Evolutionary conservation across 2,888 invertebrate genomes (phyloP).

Genomic region (Prenolepis imparis): DNA sequence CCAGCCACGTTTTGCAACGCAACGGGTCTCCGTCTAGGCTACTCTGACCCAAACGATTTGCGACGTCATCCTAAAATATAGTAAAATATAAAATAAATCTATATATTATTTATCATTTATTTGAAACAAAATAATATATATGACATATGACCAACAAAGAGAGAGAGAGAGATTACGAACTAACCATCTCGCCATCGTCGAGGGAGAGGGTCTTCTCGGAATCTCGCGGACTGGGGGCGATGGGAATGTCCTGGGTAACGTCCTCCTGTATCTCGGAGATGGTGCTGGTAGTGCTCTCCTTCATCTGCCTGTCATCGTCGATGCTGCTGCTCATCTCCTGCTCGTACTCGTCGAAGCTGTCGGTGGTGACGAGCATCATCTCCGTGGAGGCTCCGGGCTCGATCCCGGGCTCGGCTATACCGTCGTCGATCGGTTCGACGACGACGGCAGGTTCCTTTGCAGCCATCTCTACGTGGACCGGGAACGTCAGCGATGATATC

Average conservation of each 20-base stretch:
- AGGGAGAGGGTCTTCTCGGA: constrained; percentile 68
- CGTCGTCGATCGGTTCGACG: constrained; percentile 75
- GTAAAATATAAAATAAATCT: constrained; percentile 36
- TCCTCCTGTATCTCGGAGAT: constrained; percentile 89
- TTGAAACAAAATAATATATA: no score
- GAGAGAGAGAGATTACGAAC: constrained; percentile 56
- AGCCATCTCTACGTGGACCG: constrained; percentile 74
- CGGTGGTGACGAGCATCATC: constrained; percentile 91
- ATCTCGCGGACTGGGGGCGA: constrained; percentile 54
- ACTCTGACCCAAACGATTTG: constrained; percentile 81
- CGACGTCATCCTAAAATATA: constrained; percentile 80
- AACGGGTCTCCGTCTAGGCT: constrained; percentile 89
- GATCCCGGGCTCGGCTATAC: constrained; percentile 82
- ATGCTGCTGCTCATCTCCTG: constrained; percentile 90
- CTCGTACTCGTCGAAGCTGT: constrained; percentile 91
- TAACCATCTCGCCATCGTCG: constrained; percentile 77
- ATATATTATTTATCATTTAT: background rate
- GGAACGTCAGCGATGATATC: constrained; percentile 41
- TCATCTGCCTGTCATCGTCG: constrained; percentile 87
- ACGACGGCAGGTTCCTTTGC: constrained; percentile 73
- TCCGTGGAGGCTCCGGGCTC: constrained; percentile 89
- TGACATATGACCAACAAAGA: background rate
- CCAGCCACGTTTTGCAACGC: constrained; percentile 91
- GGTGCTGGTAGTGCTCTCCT: constrained; percentile 88
- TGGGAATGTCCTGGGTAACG: constrained; percentile 84